A percentile compares a stretch with the other conserved stretches of the same genome.
Evolutionary conservation across 2,113 vertebrate species (phyloP).

Genomic region (Aix galericulata): DNA sequence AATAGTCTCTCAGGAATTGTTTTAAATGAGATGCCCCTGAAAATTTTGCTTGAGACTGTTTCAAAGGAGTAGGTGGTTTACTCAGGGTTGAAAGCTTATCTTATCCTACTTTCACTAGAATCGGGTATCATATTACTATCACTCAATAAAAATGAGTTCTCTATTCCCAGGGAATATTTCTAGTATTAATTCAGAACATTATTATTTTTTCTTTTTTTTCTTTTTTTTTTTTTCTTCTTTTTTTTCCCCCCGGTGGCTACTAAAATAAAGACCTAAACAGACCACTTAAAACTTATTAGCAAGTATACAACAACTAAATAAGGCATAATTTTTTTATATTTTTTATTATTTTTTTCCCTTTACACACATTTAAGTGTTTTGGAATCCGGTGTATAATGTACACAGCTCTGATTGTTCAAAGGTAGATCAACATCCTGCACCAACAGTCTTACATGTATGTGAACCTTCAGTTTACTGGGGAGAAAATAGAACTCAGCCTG

Average conservation of each 20-base stretch:
- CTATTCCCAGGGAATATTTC: background rate
- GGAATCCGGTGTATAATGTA: background rate
- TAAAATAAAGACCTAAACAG: background rate
- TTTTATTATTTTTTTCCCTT: background rate
- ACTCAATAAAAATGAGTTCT: slow-evolving; percentile 23
- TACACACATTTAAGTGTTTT: slow-evolving; percentile 1
- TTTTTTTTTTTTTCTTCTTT: background rate
- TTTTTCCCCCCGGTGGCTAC: background rate
- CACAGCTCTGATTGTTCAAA: background rate
- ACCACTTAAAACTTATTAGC: slow-evolving; percentile 30
- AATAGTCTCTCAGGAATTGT: background rate
- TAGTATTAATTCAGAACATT: background rate
- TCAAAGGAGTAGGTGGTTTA: background rate
- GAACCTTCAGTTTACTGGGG: background rate
- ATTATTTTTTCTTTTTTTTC: background rate
- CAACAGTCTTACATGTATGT: background rate
- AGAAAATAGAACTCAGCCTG: slow-evolving; percentile 13
- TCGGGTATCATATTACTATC: background rate
- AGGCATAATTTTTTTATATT: background rate
- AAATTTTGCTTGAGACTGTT: slow-evolving; percentile 14
- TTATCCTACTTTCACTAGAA: background rate
- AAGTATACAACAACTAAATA: background rate
- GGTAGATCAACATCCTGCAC: background rate
- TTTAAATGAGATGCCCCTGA: background rate
- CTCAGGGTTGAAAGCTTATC: background rate